Evolutionary conservation across 2,888 invertebrate genomes (phyloP).

Genomic region (Mactromeris polynyma): DNA sequence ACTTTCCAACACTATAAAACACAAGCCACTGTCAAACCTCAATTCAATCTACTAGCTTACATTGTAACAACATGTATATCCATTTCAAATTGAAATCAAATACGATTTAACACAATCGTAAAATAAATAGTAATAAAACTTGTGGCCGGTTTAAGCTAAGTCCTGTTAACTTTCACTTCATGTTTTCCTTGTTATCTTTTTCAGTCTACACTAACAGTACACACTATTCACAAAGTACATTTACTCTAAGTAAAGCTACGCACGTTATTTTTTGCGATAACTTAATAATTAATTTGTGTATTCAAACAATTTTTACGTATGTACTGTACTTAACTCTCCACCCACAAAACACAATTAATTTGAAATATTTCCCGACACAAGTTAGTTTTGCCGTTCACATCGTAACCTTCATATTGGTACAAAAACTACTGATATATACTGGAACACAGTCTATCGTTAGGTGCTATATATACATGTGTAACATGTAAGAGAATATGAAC

Average conservation of each 20-base stretch:
- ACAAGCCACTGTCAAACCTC: not conserved
- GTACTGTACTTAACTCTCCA: not conserved
- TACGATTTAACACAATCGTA: conserved; percentile 3
- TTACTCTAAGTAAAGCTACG: not conserved
- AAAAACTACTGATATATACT: conserved; percentile 21
- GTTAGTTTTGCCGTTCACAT: conserved; percentile 19
- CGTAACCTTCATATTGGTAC: conserved; percentile 22
- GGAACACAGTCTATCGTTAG: conserved; percentile 19
- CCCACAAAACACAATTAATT: not conserved
- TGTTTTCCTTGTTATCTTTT: not conserved
- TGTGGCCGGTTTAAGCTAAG: not conserved
- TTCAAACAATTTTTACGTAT: not conserved
- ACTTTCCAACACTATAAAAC: not conserved
- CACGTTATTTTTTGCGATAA: not conserved
- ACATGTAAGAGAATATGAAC: conserved; percentile 57
- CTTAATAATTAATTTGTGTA: not conserved
- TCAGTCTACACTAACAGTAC: not conserved
- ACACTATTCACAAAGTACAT: not conserved
- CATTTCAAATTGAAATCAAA: conserved; percentile 11
- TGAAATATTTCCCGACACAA: not conserved
- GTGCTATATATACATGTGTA: conserved; percentile 38
- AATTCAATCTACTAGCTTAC: not conserved
- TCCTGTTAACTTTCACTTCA: not conserved
- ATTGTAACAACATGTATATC: not conserved
- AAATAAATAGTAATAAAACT: conserved; percentile 7